These are phyloP conservation scores for Poecilobothrus nobilitatus DNA, from an alignment of 2,888 invertebrate genomes.

Conservation along the genomic window DNA sequence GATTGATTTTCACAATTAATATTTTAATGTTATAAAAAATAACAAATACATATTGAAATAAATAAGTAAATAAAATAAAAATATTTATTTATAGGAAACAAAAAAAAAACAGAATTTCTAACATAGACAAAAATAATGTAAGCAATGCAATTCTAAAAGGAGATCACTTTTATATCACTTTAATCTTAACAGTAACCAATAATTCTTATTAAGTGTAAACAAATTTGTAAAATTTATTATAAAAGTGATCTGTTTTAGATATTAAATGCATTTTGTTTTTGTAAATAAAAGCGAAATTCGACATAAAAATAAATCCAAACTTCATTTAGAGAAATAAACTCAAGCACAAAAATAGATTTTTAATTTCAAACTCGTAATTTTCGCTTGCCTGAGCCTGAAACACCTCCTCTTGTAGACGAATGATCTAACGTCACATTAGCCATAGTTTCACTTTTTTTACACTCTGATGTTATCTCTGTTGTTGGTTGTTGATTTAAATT, in stretches of 20 bases:
- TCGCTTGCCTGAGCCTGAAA: constrained; percentile 35
- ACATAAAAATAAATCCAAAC: not conserved
- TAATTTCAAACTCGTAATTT: constrained; percentile 25
- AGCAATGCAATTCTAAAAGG: not conserved
- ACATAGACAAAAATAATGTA: not conserved
- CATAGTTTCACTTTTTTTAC: not conserved
- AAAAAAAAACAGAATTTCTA: no score
- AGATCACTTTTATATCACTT: not conserved
- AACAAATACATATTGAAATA: not conserved
- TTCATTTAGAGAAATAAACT: not conserved
- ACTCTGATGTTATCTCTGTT: not conserved
- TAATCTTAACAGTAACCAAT: not conserved
- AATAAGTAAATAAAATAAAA: not conserved
- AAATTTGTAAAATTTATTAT: not conserved
- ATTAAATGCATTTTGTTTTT: not conserved
- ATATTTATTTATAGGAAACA: no score
- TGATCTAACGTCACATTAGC: not conserved
- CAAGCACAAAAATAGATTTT: not conserved
- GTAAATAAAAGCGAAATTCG: not conserved
- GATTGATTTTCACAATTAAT: constrained; percentile 7
- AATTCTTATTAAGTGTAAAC: not conserved
- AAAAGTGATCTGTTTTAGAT: not conserved
- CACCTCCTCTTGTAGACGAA: constrained; percentile 21
- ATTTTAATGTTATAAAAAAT: not conserved
- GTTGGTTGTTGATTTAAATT: not conserved